These are phyloP conservation scores for Sebastes nivosus DNA, from an alignment of 2,797 vertebrate genomes.

Conservation along the genomic window DNA sequence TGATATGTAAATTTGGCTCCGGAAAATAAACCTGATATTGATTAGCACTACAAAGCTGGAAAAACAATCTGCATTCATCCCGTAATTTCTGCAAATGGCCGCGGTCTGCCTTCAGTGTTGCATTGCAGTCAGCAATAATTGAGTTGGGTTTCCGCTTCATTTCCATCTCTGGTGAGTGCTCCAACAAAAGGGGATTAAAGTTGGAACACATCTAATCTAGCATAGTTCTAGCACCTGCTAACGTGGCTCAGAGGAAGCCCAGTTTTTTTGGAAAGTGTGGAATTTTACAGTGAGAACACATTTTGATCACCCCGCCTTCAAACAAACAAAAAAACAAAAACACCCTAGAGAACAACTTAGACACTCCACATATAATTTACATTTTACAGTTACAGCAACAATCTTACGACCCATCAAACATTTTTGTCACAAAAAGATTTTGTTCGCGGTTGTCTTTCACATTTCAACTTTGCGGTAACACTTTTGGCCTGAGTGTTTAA, in stretches of 20 bases:
- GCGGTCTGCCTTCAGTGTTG: conserved; percentile 26
- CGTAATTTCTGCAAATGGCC: conserved; percentile 29
- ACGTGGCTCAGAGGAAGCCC: conserved; percentile 27
- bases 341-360: conserved; percentile 21
- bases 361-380: conserved; percentile 25
- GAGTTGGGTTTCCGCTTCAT: conserved; percentile 26
- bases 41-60: conserved; percentile 12
- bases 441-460: conserved; percentile 45
- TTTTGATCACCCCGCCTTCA: not conserved
- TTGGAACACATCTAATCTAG: conserved; percentile 26
- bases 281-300: conserved; percentile 22
- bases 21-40: conserved; percentile 37
- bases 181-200: conserved; percentile 32
- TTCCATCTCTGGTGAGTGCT: conserved; percentile 12
- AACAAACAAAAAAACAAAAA: not conserved
- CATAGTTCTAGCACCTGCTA: conserved; percentile 56
- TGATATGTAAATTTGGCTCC: conserved; percentile 44
- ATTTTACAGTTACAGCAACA: conserved; percentile 42
- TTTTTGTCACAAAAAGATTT: conserved; percentile 29
- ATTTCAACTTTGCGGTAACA: conserved; percentile 27
- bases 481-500: conserved; percentile 58
- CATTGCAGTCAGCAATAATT: conserved; percentile 35
- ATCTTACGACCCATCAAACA: conserved; percentile 22
- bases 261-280: conserved; percentile 8
- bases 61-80: conserved; percentile 27